These are phyloP conservation scores for Upupa epops DNA, from an alignment of 2,113 vertebrate species.

Conservation along the genomic window DNA sequence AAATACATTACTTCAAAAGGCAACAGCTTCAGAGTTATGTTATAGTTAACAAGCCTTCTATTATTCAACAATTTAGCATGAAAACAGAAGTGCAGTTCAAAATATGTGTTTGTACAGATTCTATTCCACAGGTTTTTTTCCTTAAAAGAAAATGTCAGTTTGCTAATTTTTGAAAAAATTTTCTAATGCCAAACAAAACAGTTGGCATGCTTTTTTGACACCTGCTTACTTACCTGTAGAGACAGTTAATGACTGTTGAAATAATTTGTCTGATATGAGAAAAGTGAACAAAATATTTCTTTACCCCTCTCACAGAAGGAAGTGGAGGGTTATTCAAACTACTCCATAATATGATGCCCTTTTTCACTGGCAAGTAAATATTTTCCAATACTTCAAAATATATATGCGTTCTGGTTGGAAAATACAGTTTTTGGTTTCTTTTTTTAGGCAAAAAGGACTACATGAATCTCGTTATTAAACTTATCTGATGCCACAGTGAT, in stretches of 20 bases:
- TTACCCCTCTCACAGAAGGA: not conserved
- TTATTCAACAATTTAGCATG: not conserved
- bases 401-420: not conserved
- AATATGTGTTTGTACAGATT: not conserved
- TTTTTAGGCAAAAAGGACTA: not conserved
- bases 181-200: not conserved
- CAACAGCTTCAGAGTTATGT: not conserved
- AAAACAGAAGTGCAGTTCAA: not conserved
- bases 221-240: not conserved
- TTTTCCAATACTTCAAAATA: not conserved
- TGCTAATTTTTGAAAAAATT: not conserved
- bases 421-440: not conserved
- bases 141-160: not conserved
- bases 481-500: not conserved
- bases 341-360: not conserved
- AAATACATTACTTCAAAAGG: not conserved
- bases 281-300: not conserved
- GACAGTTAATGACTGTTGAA: not conserved
- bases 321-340: not conserved
- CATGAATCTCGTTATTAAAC: not conserved
- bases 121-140: not conserved
- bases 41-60: not conserved
- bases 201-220: not conserved
- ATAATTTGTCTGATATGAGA: not conserved
- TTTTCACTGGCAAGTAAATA: not conserved